Evolutionary conservation across 2,113 vertebrate species (phyloP).

Genomic region (Nicator chloris): DNA sequence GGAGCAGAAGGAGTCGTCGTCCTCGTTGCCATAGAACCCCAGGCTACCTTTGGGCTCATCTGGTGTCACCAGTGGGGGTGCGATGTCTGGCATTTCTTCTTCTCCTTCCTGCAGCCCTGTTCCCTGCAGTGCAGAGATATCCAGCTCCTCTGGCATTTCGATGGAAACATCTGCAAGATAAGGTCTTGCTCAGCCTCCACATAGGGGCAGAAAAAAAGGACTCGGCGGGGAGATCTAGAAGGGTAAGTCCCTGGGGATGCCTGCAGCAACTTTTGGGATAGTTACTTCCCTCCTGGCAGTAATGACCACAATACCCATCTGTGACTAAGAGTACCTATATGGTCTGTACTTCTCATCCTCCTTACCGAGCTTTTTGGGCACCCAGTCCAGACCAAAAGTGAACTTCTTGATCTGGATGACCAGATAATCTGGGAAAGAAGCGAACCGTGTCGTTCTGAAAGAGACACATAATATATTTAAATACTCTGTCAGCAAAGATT

Average conservation of each 20-base stretch:
- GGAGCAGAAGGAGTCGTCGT: slow-evolving; percentile 99
- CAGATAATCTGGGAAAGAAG: slow-evolving; percentile 97
- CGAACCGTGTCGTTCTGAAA: slow-evolving; percentile 92
- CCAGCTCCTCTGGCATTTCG: slow-evolving; percentile 93
- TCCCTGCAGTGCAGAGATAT: slow-evolving; percentile 87
- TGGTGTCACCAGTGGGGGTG: slow-evolving; percentile 96
- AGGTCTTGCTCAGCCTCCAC: not conserved
- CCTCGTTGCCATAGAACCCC: slow-evolving; percentile 99
- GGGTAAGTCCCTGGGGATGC: not conserved
- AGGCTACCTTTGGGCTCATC: slow-evolving; percentile 99
- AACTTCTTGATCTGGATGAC: slow-evolving; percentile 99
- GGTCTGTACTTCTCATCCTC: not conserved
- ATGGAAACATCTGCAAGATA: slow-evolving; percentile 90
- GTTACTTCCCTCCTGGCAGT: not conserved
- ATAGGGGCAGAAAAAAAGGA: not conserved
- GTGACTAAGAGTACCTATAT: not conserved
- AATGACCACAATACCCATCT: not conserved
- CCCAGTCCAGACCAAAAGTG: slow-evolving; percentile 98
- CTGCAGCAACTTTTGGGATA: not conserved
- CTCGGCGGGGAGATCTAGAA: not conserved
- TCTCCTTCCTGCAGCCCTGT: slow-evolving; percentile 92
- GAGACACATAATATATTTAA: not conserved
- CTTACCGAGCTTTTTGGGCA: slow-evolving; percentile 98
- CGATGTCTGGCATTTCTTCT: slow-evolving; percentile 96
- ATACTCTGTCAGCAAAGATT: not conserved